A percentile compares a stretch with the other conserved stretches of the same genome.
Conservation (phyloP, 2,797 vertebrate species). For the Corythornis leucogaster region DNA sequence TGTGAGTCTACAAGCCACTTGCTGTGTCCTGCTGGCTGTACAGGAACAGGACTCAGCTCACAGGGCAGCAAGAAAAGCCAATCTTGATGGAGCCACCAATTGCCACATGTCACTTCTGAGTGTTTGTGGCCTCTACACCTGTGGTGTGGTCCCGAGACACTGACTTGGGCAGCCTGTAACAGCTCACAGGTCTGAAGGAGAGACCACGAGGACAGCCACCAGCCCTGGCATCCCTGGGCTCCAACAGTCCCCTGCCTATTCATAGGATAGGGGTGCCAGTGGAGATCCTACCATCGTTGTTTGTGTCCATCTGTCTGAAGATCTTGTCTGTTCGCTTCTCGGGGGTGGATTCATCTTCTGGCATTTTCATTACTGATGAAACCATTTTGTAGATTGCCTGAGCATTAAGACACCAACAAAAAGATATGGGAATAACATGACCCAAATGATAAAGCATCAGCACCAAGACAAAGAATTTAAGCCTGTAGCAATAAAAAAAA, state of each 20-base stretch:
- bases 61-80: background rate
- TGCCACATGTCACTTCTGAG: background rate
- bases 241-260: rapidly evolving
- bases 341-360: constrained; percentile 88
- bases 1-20: background rate
- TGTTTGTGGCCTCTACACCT: background rate
- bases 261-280: background rate
- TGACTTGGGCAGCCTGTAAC: background rate
- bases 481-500: background rate
- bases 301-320: constrained; percentile 90
- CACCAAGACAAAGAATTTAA: constrained; percentile 8
- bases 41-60: background rate
- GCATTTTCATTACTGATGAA: constrained; percentile 90
- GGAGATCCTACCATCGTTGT: constrained; percentile 82
- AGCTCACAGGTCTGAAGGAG: background rate
- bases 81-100: background rate
- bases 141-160: background rate
- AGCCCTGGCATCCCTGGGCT: rapidly evolving
- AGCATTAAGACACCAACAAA: background rate
- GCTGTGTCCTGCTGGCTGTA: background rate
- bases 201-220: background rate
- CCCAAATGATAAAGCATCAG: background rate
- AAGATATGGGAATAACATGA: background rate
- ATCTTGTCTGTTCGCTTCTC: constrained; percentile 90
- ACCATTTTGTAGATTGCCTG: constrained; percentile 86